These are phyloP conservation scores for Brachyrhaphis roseni DNA, from an alignment of 2,797 vertebrate species.

Conservation along the genomic window DNA sequence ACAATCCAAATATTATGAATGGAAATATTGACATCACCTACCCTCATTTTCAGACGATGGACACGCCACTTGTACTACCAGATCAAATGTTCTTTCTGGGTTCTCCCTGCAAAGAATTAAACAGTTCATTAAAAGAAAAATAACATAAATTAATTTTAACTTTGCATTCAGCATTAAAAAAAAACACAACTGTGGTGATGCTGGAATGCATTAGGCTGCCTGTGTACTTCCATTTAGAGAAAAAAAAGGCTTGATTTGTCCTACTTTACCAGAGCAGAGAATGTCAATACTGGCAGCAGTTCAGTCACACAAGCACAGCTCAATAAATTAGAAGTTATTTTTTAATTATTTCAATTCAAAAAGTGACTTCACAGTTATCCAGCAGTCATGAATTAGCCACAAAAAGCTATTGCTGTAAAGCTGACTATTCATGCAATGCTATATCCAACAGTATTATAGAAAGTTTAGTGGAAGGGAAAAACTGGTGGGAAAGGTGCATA, in stretches of 20 bases:
- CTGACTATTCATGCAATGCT: neutral
- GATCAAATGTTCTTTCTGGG: slow-evolving; percentile 95
- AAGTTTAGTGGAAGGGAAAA: slow-evolving; percentile 5
- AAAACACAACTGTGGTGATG: neutral
- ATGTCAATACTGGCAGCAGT: slow-evolving; percentile 15
- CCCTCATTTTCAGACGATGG: slow-evolving; percentile 91
- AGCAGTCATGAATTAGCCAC: neutral
- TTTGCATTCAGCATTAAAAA: neutral
- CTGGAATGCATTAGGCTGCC: neutral
- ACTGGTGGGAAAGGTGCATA: neutral
- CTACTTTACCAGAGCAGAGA: slow-evolving; percentile 6
- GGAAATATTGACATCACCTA: slow-evolving; percentile 58
- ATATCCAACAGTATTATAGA: neutral
- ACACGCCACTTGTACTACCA: slow-evolving; percentile 93
- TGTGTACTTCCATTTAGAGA: neutral
- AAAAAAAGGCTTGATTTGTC: slow-evolving; percentile 3
- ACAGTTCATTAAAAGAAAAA: slow-evolving; percentile 19
- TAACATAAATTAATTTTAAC: neutral
- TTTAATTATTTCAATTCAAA: neutral
- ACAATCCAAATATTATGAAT: neutral
- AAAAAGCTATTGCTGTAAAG: neutral
- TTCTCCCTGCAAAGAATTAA: slow-evolving; percentile 84
- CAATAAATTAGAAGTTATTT: neutral
- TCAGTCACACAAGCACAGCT: neutral
- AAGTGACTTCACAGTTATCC: neutral